Evolutionary conservation across 1,140 invertebrate genomes (phyloP).

Genomic region (Xylocopa sonorina): DNA sequence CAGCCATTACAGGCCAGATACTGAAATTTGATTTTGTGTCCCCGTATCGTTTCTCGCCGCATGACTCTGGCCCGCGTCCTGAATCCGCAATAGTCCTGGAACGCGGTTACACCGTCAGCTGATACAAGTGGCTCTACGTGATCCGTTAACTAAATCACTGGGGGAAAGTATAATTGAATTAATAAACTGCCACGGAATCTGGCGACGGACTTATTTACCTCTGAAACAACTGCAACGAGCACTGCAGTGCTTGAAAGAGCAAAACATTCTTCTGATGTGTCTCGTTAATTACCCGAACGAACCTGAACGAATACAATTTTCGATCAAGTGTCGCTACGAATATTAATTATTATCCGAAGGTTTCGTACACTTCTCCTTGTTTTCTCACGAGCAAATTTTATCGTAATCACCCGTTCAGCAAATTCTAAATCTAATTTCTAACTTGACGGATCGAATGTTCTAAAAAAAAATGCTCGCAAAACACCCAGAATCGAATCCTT

Average conservation of each 20-base stretch:
- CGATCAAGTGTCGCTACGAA: too few relatives aligned
- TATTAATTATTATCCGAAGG: too few relatives aligned
- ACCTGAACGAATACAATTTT: too few relatives aligned
- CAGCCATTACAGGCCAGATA: conserved; percentile 22
- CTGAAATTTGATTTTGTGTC: conserved; percentile 39
- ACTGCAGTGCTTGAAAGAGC: background rate
- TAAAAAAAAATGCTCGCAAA: too few relatives aligned
- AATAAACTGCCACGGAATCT: conserved; percentile 42
- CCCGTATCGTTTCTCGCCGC: conserved; percentile 36
- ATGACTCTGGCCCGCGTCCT: conserved; percentile 26
- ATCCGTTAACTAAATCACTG: conserved; percentile 24
- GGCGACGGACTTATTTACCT: conserved; percentile 28
- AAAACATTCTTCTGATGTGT: background rate
- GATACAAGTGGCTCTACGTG: conserved; percentile 50
- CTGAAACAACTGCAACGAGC: background rate
- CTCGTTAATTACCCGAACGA: too few relatives aligned
- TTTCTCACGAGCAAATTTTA: too few relatives aligned
- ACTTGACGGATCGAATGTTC: too few relatives aligned
- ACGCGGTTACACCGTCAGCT: conserved; percentile 44
- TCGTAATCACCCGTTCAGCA: too few relatives aligned
- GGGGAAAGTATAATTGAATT: conserved; percentile 51
- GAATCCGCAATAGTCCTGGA: conserved; percentile 39
- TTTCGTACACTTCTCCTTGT: too few relatives aligned
- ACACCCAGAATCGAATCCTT: too few relatives aligned
- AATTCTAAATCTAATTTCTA: too few relatives aligned